These are phyloP conservation scores for Rugalucina vietnamica DNA, from an alignment of 2,888 invertebrate species.

Conservation along the genomic window DNA sequence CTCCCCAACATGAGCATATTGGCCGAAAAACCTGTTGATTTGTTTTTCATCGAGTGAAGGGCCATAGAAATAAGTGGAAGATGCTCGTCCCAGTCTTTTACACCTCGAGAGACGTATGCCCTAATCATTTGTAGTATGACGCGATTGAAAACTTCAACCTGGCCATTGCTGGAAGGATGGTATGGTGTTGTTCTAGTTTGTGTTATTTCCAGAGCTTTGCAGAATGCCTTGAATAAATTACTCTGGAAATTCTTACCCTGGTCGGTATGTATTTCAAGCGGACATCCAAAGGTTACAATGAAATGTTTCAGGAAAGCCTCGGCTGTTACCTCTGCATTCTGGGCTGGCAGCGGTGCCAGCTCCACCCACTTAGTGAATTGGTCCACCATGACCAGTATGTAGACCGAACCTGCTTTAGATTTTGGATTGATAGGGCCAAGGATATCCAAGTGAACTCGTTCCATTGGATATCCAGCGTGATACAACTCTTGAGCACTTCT, in stretches of 20 bases:
- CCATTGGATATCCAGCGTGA: constrained; percentile 33
- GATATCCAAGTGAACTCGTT: constrained; percentile 19
- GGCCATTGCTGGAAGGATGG: constrained; percentile 23
- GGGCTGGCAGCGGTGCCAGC: not conserved
- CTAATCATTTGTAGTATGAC: constrained; percentile 12
- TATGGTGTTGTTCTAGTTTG: constrained; percentile 33
- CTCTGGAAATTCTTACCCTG: constrained; percentile 33
- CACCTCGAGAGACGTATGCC: constrained; percentile 2
- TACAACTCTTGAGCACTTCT: not conserved
- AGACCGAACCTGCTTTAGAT: too few species aligned
- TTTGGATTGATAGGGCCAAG: too few species aligned
- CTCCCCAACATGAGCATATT: constrained; percentile 15
- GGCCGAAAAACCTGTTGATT: constrained; percentile 20
- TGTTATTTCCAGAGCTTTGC: constrained; percentile 18
- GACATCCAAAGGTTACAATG: constrained; percentile 24
- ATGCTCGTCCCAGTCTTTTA: constrained; percentile 21
- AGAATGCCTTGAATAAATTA: constrained; percentile 15
- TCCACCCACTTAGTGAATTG: not conserved
- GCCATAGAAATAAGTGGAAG: constrained; percentile 28
- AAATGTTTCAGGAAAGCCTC: constrained; percentile 17
- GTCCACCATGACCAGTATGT: not conserved
- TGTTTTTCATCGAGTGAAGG: constrained; percentile 15
- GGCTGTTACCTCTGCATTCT: constrained; percentile 12
- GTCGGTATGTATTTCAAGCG: constrained; percentile 14
- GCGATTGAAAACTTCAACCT: constrained; percentile 17